Evolutionary conservation across 2,113 vertebrate genomes (phyloP), one percentile per base, ranked within the genome.

Genomic region (Scytalopus superciliaris): DNA sequence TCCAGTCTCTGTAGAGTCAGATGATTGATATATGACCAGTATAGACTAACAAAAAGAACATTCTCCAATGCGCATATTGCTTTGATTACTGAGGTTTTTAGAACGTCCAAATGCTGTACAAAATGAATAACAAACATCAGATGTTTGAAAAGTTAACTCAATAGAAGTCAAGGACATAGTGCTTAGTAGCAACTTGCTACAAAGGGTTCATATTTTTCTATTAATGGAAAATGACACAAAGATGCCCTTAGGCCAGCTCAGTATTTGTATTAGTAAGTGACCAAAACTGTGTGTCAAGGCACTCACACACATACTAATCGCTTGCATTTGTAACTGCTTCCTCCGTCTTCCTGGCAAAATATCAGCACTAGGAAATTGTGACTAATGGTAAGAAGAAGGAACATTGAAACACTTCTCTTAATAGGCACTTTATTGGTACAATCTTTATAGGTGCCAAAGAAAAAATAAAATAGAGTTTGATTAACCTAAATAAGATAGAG

Each of bases 251-350:
- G 91, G 81, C 84, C 92, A 96, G 86, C 83, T 84, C 49, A 82
- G 68, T 92, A 89, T 96, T 95, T 95, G 89, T 94, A 81, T 97
- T 95, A 96, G 92, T 93, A 91, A 97, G 79, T 94, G 95, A 97
- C 90, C 95, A 95, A 94, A 92, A 89, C 72, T 94, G 86, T 91
- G 83, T 92, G 92, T 96, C 86, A 90, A 69, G 94, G 90, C 69
- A 82, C 81, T 84, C 57, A 16, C 66, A 84, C 70, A 84, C 47
- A 25, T 56, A 59, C 92, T 97, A 92, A 96, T 95, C 95, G 69
- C 87, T 97, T 90, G 94, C 95, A 75, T 97, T 97, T 97, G 89
- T 84, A 92, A 84, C 93, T 93, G 85, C 86, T 97, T 97, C 93
- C 95, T 97, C 81, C 10, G 9, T 86, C 96, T 95, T 96, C 64